Conservation (phyloP, 2,113 vertebrate genomes). For the Mobula hypostoma region DNA sequence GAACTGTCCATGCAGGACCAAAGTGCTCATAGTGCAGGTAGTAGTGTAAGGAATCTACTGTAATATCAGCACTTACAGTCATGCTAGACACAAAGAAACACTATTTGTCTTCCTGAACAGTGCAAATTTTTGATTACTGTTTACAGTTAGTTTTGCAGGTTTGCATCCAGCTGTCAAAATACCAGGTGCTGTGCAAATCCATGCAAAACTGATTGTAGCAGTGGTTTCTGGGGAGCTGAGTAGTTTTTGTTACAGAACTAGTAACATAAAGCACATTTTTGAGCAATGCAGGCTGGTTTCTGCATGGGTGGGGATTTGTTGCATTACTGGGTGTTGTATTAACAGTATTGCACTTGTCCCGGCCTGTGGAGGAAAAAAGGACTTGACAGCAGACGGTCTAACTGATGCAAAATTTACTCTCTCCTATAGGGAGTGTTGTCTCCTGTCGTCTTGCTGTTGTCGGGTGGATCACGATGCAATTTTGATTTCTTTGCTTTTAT, state of each 20-base stretch:
- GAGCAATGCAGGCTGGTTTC: slow-evolving; percentile 49
- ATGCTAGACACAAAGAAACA: slow-evolving; percentile 57
- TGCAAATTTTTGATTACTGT: slow-evolving; percentile 37
- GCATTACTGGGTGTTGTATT: slow-evolving; percentile 64
- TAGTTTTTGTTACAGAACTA: neutral
- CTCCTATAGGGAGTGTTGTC: slow-evolving; percentile 51
- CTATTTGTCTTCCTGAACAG: neutral
- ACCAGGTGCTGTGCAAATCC: slow-evolving; percentile 84
- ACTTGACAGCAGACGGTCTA: slow-evolving; percentile 45
- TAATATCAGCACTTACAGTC: slow-evolving; percentile 92
- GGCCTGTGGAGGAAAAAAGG: slow-evolving; percentile 71
- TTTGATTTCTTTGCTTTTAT: slow-evolving; percentile 65
- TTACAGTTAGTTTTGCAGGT: slow-evolving; percentile 87
- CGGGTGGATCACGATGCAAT: slow-evolving; percentile 92
- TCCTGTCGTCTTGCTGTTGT: slow-evolving; percentile 78
- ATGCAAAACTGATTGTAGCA: slow-evolving; percentile 83
- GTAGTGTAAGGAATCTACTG: slow-evolving; percentile 76
- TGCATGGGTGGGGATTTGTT: slow-evolving; percentile 71
- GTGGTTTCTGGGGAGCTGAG: slow-evolving; percentile 39
- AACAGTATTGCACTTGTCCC: slow-evolving; percentile 81
- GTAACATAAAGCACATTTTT: slow-evolving; percentile 10
- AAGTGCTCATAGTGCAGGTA: slow-evolving; percentile 99
- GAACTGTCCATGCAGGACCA: slow-evolving; percentile 72
- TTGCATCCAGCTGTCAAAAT: slow-evolving; percentile 77
- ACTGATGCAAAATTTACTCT: neutral